Conservation (phyloP, 2,797 vertebrate genomes). For the Enteromius argenteus region DNA sequence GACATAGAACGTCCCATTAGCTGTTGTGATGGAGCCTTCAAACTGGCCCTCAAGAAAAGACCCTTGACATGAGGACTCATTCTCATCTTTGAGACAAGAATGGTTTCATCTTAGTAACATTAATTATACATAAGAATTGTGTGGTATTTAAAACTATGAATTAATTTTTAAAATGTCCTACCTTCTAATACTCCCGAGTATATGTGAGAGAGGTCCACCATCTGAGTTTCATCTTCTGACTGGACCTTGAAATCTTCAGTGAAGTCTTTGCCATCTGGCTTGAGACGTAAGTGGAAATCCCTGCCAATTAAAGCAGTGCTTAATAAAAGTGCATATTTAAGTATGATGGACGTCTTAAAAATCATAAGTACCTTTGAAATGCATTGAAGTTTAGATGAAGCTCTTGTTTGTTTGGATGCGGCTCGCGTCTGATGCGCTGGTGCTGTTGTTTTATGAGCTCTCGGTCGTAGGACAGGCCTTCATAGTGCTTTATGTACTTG, state of each 20-base stretch:
- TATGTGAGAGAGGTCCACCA: conserved; percentile 78
- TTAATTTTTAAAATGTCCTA: conserved; percentile 45
- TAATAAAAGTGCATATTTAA: neutral
- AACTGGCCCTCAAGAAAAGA: conserved; percentile 82
- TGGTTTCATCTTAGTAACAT: neutral
- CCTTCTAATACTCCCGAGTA: conserved; percentile 82
- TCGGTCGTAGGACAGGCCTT: conserved; percentile 73
- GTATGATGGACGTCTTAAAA: neutral
- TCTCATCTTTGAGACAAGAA: conserved; percentile 73
- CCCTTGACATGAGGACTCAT: conserved; percentile 79
- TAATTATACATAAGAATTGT: neutral
- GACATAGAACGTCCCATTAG: conserved; percentile 80
- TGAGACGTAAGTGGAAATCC: conserved; percentile 77
- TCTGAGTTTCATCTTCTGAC: conserved; percentile 57
- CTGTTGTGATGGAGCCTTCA: conserved; percentile 81
- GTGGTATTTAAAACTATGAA: neutral
- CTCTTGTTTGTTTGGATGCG: conserved; percentile 48
- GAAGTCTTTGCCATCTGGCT: conserved; percentile 72
- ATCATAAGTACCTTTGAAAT: conserved; percentile 72
- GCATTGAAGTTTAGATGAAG: conserved; percentile 78
- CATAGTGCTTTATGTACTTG: conserved; percentile 75
- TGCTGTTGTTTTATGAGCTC: conserved; percentile 72
- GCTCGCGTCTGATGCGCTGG: conserved; percentile 66
- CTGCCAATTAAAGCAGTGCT: conserved; percentile 59
- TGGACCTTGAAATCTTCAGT: conserved; percentile 71